Percentiles rank a stretch among this genome's conserved stretches.
Conservation (phyloP, 2,888 invertebrate genomes). For the Hirudinaria manillensis region DNA sequence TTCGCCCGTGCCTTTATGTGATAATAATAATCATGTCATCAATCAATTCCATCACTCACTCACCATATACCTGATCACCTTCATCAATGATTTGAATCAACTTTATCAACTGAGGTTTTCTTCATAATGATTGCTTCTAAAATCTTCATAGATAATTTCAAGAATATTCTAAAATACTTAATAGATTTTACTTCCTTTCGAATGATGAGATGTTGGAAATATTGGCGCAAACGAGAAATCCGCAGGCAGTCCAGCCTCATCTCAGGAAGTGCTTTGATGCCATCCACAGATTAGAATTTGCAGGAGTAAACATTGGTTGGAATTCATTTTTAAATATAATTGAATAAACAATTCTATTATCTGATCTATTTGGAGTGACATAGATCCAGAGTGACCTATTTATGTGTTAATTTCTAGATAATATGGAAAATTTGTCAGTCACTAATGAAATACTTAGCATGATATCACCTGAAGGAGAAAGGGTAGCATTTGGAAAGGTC, state of each 20-base stretch:
- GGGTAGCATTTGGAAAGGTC: conserved; percentile 70
- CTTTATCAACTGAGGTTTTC: too few relatives aligned
- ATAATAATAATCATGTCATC: too few relatives aligned
- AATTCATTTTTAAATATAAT: background rate
- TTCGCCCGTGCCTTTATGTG: too few relatives aligned
- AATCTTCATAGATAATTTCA: too few relatives aligned
- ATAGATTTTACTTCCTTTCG: conserved; percentile 77
- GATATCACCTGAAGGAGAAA: conserved; percentile 82
- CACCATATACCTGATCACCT: too few relatives aligned
- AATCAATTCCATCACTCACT: too few relatives aligned
- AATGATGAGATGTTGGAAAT: conserved; percentile 84
- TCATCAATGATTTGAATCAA: too few relatives aligned
- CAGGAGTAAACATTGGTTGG: background rate
- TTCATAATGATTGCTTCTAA: too few relatives aligned
- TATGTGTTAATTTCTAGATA: background rate
- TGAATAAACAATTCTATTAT: too few relatives aligned
- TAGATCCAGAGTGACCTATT: too few relatives aligned
- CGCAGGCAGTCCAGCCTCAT: conserved; percentile 78
- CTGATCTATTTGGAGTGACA: too few relatives aligned
- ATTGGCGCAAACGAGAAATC: conserved; percentile 80
- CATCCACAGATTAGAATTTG: conserved; percentile 54
- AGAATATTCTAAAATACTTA: too few relatives aligned
- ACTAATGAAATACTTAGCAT: conserved; percentile 81
- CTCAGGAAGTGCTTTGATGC: conserved; percentile 74
- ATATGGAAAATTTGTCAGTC: conserved; percentile 37